Evolutionary conservation across 2,113 vertebrate species (phyloP).

Genomic region (Phylloscopus whistleri): DNA sequence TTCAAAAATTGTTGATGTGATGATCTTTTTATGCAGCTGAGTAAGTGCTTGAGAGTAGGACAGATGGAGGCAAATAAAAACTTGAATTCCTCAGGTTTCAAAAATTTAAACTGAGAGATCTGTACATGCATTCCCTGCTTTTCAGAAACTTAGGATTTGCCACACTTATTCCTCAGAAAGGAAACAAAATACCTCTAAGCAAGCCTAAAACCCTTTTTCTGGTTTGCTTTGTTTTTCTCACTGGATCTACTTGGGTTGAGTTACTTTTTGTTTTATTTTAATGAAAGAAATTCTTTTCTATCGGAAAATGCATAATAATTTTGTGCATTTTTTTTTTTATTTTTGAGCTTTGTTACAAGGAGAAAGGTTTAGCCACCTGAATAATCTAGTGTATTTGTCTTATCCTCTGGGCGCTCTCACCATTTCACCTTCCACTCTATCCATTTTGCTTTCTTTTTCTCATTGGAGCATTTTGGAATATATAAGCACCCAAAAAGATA

Average conservation of each 20-base stretch:
- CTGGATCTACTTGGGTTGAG: background rate
- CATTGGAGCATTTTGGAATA: background rate
- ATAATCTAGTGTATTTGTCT: background rate
- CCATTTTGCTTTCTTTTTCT: background rate
- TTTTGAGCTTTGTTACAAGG: background rate
- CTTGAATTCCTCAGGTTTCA: background rate
- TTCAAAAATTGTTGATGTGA: background rate
- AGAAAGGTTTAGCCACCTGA: background rate
- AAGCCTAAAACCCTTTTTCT: background rate
- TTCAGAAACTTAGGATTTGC: background rate
- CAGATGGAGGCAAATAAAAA: background rate
- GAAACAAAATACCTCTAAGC: background rate
- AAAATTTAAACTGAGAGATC: background rate
- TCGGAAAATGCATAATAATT: background rate
- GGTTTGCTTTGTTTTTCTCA: background rate
- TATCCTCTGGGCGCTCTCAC: background rate
- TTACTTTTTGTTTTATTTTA: background rate
- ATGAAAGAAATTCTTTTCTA: background rate
- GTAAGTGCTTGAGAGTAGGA: background rate
- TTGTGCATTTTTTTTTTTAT: background rate
- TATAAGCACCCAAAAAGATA: background rate
- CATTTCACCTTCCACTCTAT: background rate
- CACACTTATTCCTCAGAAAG: background rate
- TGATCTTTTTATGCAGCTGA: background rate
- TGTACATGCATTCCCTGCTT: background rate